Base-by-base conservation (phyloP, 2,888 invertebrate species). In the Ariolimax columbianus region DNA sequence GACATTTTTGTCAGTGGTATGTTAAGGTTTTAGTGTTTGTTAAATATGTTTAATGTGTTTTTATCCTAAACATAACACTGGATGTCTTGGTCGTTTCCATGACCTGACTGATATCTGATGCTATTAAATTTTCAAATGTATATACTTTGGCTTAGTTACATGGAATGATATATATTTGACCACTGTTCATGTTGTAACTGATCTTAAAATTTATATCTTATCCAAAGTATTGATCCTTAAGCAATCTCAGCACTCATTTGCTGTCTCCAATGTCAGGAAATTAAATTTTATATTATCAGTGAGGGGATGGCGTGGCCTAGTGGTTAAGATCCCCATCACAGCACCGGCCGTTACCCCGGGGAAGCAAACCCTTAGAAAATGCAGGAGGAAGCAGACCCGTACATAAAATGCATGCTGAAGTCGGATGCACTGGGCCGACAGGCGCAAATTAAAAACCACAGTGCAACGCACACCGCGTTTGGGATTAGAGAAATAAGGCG, bases 41-140 rank as follows among this genome's bases (percentile, higher is more conserved):
- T 19, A 36, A 30, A 51, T 81, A 55, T 47, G 3, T 55, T 9
- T 55, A 19, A 3, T 55, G 3, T 55, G 23, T 55, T 9, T 55
- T 19, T 55, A 55, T 11, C 9, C 23, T 9, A 17, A 55, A 55
- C 9, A 17, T 55, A 55, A 17, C 9, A 17, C 23, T 47, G 47
- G 68, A 70, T 68, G n/a, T 70, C 30, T 40, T 40, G 33, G 72
- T 81, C 72, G 81, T 43, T 40, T 70, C 33, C 7, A 81, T 81
- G 81, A 14, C 72, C 72, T 47, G 2, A 81, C 55, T 40, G 51
- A 81, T 55, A 55, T 72, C 81, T 81, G 81, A 81, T 81, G 81
- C 72, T 68, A 36, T 68, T 36, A 19, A 26, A 68, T 14, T 68
- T 68, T n/a, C n/a, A n/a, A 66, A 30, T 55, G 55, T 9, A 19